Percentiles rank a stretch among this genome's conserved stretches.
Conservation (phyloP, 2,113 vertebrate genomes). For the Uropsilus gracilis region DNA sequence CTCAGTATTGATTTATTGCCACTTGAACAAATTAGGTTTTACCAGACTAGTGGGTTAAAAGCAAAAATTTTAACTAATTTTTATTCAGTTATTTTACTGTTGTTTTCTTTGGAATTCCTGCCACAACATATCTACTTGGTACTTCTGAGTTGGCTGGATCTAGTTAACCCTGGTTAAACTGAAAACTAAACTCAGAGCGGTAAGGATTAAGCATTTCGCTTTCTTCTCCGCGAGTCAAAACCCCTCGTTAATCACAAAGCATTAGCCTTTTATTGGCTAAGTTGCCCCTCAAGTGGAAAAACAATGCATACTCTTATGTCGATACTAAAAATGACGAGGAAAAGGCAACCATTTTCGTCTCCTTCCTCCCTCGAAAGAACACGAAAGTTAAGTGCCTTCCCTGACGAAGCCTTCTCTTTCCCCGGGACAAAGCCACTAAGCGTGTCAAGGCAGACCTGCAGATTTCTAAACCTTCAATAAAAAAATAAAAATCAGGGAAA, state of each 20-base stretch:
- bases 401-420: background rate
- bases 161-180: background rate
- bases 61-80: background rate
- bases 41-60: background rate
- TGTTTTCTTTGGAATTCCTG: background rate
- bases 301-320: background rate
- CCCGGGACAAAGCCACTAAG: background rate
- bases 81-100: background rate
- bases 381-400: background rate
- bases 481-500: background rate
- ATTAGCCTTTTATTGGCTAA: background rate
- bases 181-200: background rate
- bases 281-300: background rate
- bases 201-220: background rate
- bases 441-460: background rate
- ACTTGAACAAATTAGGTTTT: background rate
- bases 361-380: background rate
- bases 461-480: background rate
- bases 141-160: background rate
- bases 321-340: background rate
- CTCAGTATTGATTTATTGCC: background rate
- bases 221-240: background rate
- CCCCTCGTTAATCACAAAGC: conserved; percentile 11
- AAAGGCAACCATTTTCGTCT: background rate
- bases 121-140: background rate